These are phyloP conservation scores for Drosophila ambigua DNA, from an alignment of 1,140 invertebrate species.

Conservation along the genomic window DNA sequence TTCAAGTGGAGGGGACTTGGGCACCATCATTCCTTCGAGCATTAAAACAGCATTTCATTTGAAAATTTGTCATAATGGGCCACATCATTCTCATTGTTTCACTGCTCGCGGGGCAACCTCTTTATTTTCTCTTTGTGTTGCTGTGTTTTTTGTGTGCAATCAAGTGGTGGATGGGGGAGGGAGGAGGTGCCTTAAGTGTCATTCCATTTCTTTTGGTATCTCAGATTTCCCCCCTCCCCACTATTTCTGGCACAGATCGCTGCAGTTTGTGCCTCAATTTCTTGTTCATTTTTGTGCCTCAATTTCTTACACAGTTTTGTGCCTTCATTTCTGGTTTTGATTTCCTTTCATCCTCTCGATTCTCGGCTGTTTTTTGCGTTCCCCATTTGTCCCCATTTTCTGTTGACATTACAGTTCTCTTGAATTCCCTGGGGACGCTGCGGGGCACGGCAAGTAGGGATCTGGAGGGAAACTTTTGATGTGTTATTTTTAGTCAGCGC, in stretches of 20 bases:
- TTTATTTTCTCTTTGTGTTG: constrained; percentile 1
- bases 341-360: constrained; percentile 52
- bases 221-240: background rate
- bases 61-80: constrained; percentile 79
- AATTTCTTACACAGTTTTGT: constrained; percentile 29
- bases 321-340: constrained; percentile 28
- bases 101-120: constrained; percentile 11
- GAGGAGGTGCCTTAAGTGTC: constrained; percentile 42
- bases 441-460: background rate
- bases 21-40: constrained; percentile 27
- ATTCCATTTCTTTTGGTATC: constrained; percentile 26
- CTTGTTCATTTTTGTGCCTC: constrained; percentile 9
- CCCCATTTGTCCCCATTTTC: constrained; percentile 30
- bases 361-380: constrained; percentile 5
- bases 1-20: constrained; percentile 39
- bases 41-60: constrained; percentile 60
- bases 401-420: constrained; percentile 59
- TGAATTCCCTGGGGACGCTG: constrained; percentile 40
- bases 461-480: constrained; percentile 11
- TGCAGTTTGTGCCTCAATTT: constrained; percentile 18
- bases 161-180: constrained; percentile 18
- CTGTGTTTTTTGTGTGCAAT: constrained; percentile 28
- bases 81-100: constrained; percentile 61
- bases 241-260: constrained; percentile 48
- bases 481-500: constrained; percentile 68